Percentiles rank a stretch among this genome's conserved stretches.
phyloP scores from a whole-genome alignment of 2,888 invertebrate species.

The Atrina japonica region DNA sequence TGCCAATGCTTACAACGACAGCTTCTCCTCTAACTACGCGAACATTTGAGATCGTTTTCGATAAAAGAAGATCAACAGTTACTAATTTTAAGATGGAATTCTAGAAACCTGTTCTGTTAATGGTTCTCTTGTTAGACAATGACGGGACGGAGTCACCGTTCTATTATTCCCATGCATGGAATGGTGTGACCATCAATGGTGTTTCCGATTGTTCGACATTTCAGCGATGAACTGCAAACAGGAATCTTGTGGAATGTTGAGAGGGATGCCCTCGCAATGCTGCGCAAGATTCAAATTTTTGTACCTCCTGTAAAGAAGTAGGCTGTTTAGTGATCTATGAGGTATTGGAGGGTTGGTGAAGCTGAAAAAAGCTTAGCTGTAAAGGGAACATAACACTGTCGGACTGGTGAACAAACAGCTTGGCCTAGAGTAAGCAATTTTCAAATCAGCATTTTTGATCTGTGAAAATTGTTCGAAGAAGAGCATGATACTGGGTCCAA shows the following conservation, averaged over 20 bases:
- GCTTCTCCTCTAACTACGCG: background rate
- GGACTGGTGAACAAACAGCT: no score
- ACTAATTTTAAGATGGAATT: conserved; percentile 19
- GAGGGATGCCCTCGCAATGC: conserved; percentile 5
- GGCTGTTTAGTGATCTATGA: conserved; percentile 55
- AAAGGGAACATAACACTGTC: background rate
- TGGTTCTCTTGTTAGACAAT: no score
- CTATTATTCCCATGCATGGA: conserved; percentile 51
- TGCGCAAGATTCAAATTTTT: conserved; percentile 44
- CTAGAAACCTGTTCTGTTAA: conserved; percentile 18
- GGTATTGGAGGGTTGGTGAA: conserved; percentile 51
- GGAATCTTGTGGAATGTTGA: background rate
- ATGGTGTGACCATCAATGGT: conserved; percentile 57
- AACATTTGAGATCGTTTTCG: background rate
- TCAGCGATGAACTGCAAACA: conserved; percentile 20
- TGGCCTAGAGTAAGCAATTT: no score
- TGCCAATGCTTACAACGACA: no score
- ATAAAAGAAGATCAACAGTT: background rate
- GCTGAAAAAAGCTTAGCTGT: no score
- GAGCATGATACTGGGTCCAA: no score
- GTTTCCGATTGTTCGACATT: conserved; percentile 31
- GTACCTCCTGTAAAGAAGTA: conserved; percentile 50
- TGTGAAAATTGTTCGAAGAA: no score
- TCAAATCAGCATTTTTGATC: no score
- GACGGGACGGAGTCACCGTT: conserved; percentile 34